phyloP scores from a whole-genome alignment of 2,888 invertebrate genomes.

The Tenthredo amoena region DNA sequence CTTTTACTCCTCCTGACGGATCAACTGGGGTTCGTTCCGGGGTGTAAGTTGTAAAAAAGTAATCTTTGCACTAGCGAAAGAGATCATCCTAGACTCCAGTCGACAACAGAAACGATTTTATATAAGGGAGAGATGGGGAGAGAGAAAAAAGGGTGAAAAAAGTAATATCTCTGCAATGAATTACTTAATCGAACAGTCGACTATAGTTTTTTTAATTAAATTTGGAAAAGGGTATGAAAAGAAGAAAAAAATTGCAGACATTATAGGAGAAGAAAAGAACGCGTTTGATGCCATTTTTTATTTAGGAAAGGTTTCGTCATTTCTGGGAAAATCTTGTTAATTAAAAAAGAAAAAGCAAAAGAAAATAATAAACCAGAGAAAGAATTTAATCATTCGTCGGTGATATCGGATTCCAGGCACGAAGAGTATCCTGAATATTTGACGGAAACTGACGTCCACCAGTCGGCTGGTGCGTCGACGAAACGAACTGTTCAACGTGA shows the following conservation, averaged over 20 bases:
- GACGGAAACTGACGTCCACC: conserved; percentile 29
- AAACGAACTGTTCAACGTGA: conserved; percentile 1
- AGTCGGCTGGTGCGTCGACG: neutral
- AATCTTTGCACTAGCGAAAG: conserved; percentile 1
- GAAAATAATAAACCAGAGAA: neutral
- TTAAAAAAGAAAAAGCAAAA: neutral
- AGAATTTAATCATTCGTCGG: conserved; percentile 34
- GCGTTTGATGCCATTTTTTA: neutral
- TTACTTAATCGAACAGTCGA: neutral
- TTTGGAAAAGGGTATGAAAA: too few species aligned
- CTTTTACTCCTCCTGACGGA: conserved; percentile 12
- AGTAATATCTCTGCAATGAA: neutral
- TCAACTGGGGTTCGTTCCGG: neutral
- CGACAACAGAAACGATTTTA: neutral
- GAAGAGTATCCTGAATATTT: conserved; percentile 47
- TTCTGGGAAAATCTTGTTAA: neutral
- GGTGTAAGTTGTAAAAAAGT: neutral
- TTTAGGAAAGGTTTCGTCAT: neutral
- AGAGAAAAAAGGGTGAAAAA: conserved; percentile 56
- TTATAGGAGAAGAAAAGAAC: too few species aligned
- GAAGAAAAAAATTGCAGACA: too few species aligned
- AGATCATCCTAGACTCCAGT: neutral
- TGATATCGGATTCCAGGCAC: conserved; percentile 44
- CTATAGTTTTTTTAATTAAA: too few species aligned
- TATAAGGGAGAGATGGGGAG: conserved; percentile 47